Evolutionary conservation across 2,797 vertebrate genomes (phyloP).

Genomic region (Ciconia nigra): DNA sequence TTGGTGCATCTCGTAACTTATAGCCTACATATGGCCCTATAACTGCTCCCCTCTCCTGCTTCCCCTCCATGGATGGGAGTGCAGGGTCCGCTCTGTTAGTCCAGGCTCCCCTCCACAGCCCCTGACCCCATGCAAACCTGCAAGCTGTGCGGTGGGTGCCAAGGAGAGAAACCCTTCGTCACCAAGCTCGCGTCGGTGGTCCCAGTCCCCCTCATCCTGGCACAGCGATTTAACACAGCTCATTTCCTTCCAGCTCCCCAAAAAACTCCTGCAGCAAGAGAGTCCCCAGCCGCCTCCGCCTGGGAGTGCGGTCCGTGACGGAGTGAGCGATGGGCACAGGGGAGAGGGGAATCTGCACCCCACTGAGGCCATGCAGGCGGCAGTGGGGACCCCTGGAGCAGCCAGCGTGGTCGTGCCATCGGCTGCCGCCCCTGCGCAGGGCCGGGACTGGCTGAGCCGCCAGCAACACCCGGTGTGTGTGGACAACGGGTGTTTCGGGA

Average conservation of each 20-base stretch:
- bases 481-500: conserved; percentile 33
- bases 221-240: neutral
- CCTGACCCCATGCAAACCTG: accelerated
- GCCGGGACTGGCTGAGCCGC: conserved; percentile 30
- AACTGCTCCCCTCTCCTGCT: neutral
- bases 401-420: accelerated
- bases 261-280: neutral
- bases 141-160: neutral
- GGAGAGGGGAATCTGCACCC: neutral
- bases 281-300: accelerated
- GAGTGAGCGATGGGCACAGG: accelerated
- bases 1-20: neutral
- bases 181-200: accelerated
- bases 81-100: neutral
- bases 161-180: neutral
- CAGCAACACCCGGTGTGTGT: conserved; percentile 27
- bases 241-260: neutral
- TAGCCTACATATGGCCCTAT: accelerated
- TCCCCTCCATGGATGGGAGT: too few relatives aligned
- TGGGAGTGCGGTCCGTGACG: accelerated
- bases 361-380: accelerated
- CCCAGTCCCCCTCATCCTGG: neutral
- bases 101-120: neutral
- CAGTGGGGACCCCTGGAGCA: accelerated
- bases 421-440: accelerated